Evolutionary conservation across 2,888 invertebrate species (phyloP), one percentile per base, ranked within the genome.

Genomic region (Tuta absoluta): DNA sequence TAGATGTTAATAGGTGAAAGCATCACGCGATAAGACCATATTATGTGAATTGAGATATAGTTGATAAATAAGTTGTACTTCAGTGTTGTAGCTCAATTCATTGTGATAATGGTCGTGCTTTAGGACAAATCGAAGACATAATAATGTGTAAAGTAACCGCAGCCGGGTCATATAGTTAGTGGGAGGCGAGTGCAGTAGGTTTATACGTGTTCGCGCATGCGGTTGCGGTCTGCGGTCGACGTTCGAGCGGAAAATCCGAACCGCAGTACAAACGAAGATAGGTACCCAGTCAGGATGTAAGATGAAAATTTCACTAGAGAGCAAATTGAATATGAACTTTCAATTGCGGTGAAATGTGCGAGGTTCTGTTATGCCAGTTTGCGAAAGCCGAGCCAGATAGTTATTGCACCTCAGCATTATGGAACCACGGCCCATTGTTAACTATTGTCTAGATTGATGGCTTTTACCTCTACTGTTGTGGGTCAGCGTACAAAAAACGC

Each of bases 241-340:
- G 17, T n/a, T 17, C 38, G 56, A 62, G 21, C 63, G 53, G 66
- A 63, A 67, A 65, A 69, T 67, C 62, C 65, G 68, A 67, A 70
- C 68, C 66, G 62, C 61, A 66, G 68, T 68, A 68, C 45, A 45
- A 45, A 45, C 3, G n/a, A n/a, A n/a, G 17, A 1, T 41, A n/a
- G 41, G 45, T 45, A 45, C n/a, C n/a, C 17, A 45, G 45, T 45
- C 45, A 24, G 24, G 60, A 45, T 51, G 48, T 14, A 76, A 76
- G 73, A 81, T 75, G 78, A 73, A 75, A 79, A 80, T 83, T 80
- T 82, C 78, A 72, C 80, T 68, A 67, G 74, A 75, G 74, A 71
- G 77, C 75, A 80, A 83, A 85, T 85, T 85, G 81, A 82, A 85
- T 83, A 80, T 80, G 80, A 80, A 82, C 82, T 84, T 82, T 85